A percentile compares a stretch with the other conserved stretches of the same genome.
Evolutionary conservation across 2,888 invertebrate genomes (phyloP).

Genomic region (Drosophila robusta): DNA sequence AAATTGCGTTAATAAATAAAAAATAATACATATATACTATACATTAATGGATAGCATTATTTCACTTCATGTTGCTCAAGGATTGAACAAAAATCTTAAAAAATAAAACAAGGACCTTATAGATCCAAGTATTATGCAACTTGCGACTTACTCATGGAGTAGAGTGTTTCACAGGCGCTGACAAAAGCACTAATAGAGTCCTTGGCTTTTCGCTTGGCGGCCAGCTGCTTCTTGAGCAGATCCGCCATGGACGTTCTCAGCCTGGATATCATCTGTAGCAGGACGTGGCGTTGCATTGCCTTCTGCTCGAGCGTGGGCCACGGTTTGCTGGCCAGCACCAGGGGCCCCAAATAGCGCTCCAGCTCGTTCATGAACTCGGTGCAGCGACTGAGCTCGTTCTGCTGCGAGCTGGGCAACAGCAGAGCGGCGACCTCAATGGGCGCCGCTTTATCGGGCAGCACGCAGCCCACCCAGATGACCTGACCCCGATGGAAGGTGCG

Average conservation of each 20-base stretch:
- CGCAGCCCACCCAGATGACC: conserved; percentile 4
- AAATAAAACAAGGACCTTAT: no score
- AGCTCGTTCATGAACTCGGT: not conserved
- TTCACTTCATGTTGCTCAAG: no score
- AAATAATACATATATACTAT: no score
- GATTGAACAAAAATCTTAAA: no score
- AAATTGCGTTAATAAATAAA: no score
- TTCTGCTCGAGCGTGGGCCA: not conserved
- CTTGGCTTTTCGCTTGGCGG: no score
- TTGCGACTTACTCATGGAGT: not conserved
- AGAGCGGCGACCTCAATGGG: conserved; percentile 14
- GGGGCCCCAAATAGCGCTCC: conserved; percentile 9
- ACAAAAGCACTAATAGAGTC: not conserved
- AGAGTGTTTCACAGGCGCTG: not conserved
- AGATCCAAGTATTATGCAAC: no score
- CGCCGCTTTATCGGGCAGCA: not conserved
- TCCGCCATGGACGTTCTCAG: not conserved
- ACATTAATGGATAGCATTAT: no score
- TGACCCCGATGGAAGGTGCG: conserved; percentile 1
- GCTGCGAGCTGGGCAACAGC: not conserved
- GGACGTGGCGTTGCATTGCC: not conserved
- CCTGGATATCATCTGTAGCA: not conserved
- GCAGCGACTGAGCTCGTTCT: not conserved
- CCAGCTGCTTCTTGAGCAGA: not conserved
- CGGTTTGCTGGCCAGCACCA: conserved; percentile 27